Conservation (phyloP, 1,140 invertebrate species). For the Gonioctena quinquepunctata region DNA sequence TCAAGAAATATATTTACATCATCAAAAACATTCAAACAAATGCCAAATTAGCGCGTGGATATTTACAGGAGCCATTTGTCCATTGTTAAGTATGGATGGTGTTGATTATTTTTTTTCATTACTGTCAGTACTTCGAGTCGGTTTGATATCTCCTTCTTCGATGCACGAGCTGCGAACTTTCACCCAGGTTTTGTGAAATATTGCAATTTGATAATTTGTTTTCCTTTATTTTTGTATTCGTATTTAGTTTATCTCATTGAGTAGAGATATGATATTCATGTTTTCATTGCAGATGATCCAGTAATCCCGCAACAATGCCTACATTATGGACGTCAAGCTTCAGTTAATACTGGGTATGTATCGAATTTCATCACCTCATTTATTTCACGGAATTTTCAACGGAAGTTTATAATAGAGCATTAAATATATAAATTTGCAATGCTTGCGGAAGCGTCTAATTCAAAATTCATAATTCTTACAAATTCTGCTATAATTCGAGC, state of each 20-base stretch:
- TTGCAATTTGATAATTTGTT: not conserved
- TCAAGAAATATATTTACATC: too few species aligned
- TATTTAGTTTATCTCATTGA: not conserved
- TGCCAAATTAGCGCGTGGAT: too few species aligned
- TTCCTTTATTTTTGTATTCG: not conserved
- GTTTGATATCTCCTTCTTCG: too few species aligned
- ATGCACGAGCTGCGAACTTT: not conserved
- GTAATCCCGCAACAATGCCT: slow-evolving; percentile 40
- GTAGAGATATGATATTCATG: not conserved
- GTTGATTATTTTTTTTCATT: too few species aligned
- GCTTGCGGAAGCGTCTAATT: too few species aligned
- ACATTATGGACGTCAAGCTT: slow-evolving; percentile 49
- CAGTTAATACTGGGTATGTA: slow-evolving; percentile 46
- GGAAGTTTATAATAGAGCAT: not conserved
- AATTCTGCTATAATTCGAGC: not conserved
- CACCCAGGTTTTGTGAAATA: not conserved
- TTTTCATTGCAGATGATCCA: slow-evolving; percentile 38
- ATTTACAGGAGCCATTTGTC: too few species aligned
- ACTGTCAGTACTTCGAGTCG: too few species aligned
- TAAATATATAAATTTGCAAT: not conserved
- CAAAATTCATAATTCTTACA: not conserved
- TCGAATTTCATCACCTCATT: slow-evolving; percentile 20
- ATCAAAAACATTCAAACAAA: too few species aligned
- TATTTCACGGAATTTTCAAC: not conserved
- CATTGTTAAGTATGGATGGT: too few species aligned